phyloP scores from a whole-genome alignment of 2,888 invertebrate species.

The Drosophila eohydei region DNA sequence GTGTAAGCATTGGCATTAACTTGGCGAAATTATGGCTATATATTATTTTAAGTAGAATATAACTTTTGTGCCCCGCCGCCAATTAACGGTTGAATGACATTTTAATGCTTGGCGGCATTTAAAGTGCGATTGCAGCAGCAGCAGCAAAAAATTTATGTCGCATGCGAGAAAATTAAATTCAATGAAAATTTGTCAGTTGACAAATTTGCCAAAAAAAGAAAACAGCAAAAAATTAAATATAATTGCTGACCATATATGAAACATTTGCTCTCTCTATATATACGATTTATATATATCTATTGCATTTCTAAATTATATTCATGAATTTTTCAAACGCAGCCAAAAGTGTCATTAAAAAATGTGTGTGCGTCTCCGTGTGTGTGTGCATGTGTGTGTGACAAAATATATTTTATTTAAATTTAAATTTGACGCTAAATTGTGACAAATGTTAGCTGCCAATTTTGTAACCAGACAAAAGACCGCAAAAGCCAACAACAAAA shows the following conservation, averaged over 20 bases:
- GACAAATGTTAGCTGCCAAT: constrained; percentile 78
- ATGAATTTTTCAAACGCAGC: constrained; percentile 67
- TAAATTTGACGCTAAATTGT: constrained; percentile 71
- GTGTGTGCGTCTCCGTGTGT: constrained; percentile 15
- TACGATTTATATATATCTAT: background rate
- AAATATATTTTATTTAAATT: constrained; percentile 75
- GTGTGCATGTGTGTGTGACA: constrained; percentile 23
- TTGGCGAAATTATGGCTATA: constrained; percentile 58
- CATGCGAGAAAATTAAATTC: constrained; percentile 47
- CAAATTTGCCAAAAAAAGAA: constrained; percentile 39
- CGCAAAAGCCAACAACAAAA: constrained; percentile 47
- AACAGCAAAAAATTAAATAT: constrained; percentile 1
- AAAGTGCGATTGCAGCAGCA: constrained; percentile 47
- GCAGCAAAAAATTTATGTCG: constrained; percentile 43
- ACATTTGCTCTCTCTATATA: background rate
- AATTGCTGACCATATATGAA: constrained; percentile 30
- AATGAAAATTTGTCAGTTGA: constrained; percentile 46
- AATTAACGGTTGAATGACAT: constrained; percentile 79
- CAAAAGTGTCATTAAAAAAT: constrained; percentile 77
- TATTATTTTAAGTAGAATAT: constrained; percentile 67
- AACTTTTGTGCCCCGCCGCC: constrained; percentile 45
- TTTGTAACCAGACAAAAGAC: constrained; percentile 70
- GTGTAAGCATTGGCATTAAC: constrained; percentile 49
- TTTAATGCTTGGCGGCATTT: constrained; percentile 69
- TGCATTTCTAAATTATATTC: constrained; percentile 67